A percentile compares a stretch with the other conserved stretches of the same genome.
These are phyloP conservation scores for Caenorhabditis becei DNA, from an alignment of 2,888 invertebrate species.

Conservation along the genomic window DNA sequence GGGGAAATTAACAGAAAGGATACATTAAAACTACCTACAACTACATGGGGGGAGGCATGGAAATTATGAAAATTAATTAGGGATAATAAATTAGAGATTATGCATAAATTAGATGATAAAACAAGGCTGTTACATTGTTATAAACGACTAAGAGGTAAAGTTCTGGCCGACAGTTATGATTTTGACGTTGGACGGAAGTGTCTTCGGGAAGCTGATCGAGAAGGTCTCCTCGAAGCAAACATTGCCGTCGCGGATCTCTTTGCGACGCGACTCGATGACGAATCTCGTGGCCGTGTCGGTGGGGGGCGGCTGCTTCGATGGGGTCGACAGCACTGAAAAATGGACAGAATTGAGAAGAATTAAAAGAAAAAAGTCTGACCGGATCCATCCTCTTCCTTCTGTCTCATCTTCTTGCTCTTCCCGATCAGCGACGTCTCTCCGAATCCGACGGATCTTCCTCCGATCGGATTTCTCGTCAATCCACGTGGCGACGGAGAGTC, in stretches of 20 bases:
- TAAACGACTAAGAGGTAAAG: not conserved
- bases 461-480: conserved; percentile 11
- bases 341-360: not conserved
- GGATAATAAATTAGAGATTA: too few species aligned
- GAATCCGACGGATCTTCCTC: not conserved
- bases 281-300: not conserved
- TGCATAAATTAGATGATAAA: not conserved
- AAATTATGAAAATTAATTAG: not conserved
- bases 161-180: conserved; percentile 28
- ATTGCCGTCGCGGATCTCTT: conserved; percentile 11
- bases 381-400: too few species aligned
- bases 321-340: not conserved
- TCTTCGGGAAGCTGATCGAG: conserved; percentile 32
- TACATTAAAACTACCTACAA: too few species aligned
- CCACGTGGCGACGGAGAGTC: conserved; percentile 34
- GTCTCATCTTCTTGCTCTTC: not conserved
- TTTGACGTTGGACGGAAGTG: conserved; percentile 43
- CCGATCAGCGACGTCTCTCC: too few species aligned
- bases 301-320: not conserved
- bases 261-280: conserved; percentile 39
- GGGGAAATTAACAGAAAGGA: too few species aligned
- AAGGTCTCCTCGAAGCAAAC: conserved; percentile 26
- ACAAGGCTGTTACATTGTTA: not conserved
- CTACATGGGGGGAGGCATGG: not conserved
- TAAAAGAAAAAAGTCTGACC: too few species aligned